A percentile compares a stretch with the other conserved stretches of the same genome.
Conservation (phyloP, 2,113 vertebrate species). For the Limanda limanda region DNA sequence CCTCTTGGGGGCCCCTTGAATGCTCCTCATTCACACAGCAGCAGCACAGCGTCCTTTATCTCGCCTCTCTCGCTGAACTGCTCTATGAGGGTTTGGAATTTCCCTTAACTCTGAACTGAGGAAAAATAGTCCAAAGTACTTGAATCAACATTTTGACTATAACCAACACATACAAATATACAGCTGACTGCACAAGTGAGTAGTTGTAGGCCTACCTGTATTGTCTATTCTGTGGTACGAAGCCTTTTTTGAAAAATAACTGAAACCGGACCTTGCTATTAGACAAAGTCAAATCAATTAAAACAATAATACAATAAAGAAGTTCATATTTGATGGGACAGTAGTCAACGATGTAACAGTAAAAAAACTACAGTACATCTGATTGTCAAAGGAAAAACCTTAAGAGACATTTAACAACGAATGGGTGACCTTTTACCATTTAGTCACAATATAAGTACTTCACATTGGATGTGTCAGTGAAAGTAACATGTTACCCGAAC, state of each 20-base stretch:
- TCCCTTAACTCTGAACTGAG: neutral
- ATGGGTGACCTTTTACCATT: neutral
- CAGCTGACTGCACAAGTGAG: neutral
- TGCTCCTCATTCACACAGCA: slow-evolving; percentile 48
- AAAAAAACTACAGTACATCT: too few relatives aligned
- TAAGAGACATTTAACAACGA: neutral
- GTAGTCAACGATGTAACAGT: neutral
- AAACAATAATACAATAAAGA: neutral
- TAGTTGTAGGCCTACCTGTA: neutral
- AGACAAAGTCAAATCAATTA: neutral
- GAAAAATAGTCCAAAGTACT: neutral
- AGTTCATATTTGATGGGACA: neutral
- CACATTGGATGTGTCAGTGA: neutral
- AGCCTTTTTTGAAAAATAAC: neutral
- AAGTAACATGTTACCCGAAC: neutral
- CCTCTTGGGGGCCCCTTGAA: slow-evolving; percentile 36
- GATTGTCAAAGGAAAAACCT: neutral
- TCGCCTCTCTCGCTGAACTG: neutral
- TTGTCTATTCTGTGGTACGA: neutral
- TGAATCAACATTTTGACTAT: too few relatives aligned
- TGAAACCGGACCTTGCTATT: neutral
- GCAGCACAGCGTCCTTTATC: slow-evolving; percentile 6
- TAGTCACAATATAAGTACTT: too few relatives aligned
- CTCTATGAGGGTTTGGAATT: slow-evolving; percentile 7
- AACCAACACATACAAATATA: neutral